Conservation (phyloP, 2,797 vertebrate species). For the Mormyrus hasselquistii region DNA sequence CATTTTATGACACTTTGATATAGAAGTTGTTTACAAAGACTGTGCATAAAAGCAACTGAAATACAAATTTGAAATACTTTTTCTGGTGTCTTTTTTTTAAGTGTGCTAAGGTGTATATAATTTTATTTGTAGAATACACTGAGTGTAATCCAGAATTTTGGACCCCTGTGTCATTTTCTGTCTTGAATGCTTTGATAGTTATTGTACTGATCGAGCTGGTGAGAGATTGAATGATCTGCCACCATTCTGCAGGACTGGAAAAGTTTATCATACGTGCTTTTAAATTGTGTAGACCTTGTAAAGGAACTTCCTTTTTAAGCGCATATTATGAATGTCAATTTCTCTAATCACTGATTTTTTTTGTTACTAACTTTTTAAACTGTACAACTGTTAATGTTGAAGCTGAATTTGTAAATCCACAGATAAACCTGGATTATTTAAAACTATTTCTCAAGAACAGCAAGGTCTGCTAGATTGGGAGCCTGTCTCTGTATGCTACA, state of each 20-base stretch:
- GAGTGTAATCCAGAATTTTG: neutral
- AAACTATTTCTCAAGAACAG: neutral
- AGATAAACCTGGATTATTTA: neutral
- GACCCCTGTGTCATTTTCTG: neutral
- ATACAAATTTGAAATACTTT: neutral
- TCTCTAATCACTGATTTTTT: neutral
- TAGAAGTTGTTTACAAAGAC: neutral
- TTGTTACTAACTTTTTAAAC: neutral
- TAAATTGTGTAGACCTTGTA: neutral
- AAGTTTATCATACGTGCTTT: neutral
- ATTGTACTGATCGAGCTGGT: neutral
- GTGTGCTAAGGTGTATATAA: neutral
- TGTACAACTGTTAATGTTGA: neutral
- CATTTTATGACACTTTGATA: conserved; percentile 2
- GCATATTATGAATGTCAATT: neutral
- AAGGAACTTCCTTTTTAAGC: neutral
- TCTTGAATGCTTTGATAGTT: neutral
- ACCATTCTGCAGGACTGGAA: neutral
- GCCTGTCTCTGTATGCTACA: neutral
- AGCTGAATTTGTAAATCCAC: neutral
- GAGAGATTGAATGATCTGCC: neutral
- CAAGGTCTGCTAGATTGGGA: neutral
- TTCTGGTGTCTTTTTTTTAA: neutral
- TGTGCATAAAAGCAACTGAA: conserved; percentile 6
- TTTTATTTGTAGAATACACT: neutral